A percentile compares a stretch with the other conserved stretches of the same genome.
Conservation (phyloP, 2,888 invertebrate genomes). For the Ennomos erosarius region DNA sequence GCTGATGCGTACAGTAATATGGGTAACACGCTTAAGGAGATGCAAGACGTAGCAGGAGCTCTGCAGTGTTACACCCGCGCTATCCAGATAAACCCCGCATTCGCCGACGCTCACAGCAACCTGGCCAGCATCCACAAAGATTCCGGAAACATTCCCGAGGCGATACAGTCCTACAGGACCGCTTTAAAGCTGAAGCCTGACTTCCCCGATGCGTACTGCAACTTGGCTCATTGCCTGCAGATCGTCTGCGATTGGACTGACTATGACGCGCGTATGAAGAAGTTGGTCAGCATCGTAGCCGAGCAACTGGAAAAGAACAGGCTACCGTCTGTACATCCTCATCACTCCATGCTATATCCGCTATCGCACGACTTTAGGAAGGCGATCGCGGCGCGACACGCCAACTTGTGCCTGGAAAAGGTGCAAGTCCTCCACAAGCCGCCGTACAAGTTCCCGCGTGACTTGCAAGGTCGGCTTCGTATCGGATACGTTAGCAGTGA, state of each 20-base stretch:
- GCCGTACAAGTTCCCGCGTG: slow-evolving; percentile 92
- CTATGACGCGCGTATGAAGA: slow-evolving; percentile 98
- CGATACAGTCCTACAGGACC: slow-evolving; percentile 98
- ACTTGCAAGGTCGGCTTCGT: slow-evolving; percentile 89
- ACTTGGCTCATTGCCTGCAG: slow-evolving; percentile 98
- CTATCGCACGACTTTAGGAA: slow-evolving; percentile 97
- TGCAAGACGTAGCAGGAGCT: slow-evolving; percentile 99
- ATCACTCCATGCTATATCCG: slow-evolving; percentile 99
- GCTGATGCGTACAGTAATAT: slow-evolving; percentile 99
- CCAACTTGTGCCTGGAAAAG: slow-evolving; percentile 98
- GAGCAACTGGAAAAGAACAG: slow-evolving; percentile 99
- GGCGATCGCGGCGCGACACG: slow-evolving; percentile 98
- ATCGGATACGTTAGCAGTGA: slow-evolving; percentile 99
- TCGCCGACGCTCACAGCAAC: slow-evolving; percentile 99
- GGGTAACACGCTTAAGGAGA: slow-evolving; percentile 99
- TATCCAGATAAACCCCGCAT: slow-evolving; percentile 99
- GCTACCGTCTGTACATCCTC: slow-evolving; percentile 99
- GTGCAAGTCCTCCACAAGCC: slow-evolving; percentile 97
- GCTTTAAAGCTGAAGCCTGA: slow-evolving; percentile 99
- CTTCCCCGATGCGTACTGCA: slow-evolving; percentile 99
- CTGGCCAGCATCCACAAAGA: slow-evolving; percentile 99
- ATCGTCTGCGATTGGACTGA: slow-evolving; percentile 99
- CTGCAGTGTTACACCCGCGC: slow-evolving; percentile 99
- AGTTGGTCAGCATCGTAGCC: slow-evolving; percentile 97
- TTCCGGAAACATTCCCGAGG: slow-evolving; percentile 99